Evolutionary conservation across 1,140 invertebrate species (phyloP).

Genomic region (Drosophila nebulosa): DNA sequence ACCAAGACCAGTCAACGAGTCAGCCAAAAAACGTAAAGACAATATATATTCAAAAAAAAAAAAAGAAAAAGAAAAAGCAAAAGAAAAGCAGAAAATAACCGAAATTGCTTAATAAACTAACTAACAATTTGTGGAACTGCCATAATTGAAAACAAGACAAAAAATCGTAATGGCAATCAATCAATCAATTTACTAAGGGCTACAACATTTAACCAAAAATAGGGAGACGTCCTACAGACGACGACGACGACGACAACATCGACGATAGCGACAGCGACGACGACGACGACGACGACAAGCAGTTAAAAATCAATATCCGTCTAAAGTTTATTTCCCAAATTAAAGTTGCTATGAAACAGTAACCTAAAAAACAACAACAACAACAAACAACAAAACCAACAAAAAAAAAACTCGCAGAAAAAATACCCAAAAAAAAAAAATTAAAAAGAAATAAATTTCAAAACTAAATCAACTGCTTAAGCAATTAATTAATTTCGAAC

Average conservation of each 20-base stretch:
- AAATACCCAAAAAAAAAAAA: conserved; percentile 16
- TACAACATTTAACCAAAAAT: not conserved
- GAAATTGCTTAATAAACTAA: not conserved
- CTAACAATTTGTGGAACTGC: conserved; percentile 34
- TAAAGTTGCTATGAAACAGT: conserved; percentile 43
- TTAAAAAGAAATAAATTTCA: not conserved
- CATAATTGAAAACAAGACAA: conserved; percentile 12
- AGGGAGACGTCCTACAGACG: not conserved
- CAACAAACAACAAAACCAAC: no score
- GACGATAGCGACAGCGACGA: not conserved
- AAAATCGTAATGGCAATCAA: conserved; percentile 18
- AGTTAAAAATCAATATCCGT: conserved; percentile 80
- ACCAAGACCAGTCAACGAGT: conserved; percentile 14
- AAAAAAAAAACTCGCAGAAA: conserved; percentile 3
- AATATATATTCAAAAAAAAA: not conserved
- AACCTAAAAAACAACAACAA: conserved; percentile 27
- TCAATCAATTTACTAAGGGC: conserved; percentile 63
- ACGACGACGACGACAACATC: conserved; percentile 16
- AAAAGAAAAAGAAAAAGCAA: not conserved
- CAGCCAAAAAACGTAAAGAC: no score
- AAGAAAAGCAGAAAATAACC: not conserved
- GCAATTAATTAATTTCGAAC: conserved; percentile 14
- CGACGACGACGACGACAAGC: conserved; percentile 27
- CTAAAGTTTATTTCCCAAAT: conserved; percentile 79
- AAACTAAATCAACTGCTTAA: conserved; percentile 5